These are phyloP conservation scores for Diloba caeruleocephala DNA, from an alignment of 2,888 invertebrate species.

Conservation along the genomic window DNA sequence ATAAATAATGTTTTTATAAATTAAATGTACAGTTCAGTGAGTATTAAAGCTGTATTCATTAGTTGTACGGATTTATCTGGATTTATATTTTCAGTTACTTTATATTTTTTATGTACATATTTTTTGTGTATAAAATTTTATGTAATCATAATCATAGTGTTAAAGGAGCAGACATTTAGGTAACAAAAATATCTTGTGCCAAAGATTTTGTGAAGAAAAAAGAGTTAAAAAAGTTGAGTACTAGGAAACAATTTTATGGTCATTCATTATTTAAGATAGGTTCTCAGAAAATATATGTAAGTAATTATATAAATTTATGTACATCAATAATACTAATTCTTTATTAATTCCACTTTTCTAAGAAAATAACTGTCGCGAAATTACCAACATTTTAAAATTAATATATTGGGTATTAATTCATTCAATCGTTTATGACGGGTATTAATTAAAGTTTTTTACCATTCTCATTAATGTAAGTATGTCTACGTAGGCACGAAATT, in stretches of 20 bases:
- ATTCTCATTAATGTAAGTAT: slow-evolving; percentile 44
- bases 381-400: slow-evolving; percentile 23
- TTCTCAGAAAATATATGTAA: slow-evolving; percentile 8
- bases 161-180: slow-evolving; percentile 29
- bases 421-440: slow-evolving; percentile 52
- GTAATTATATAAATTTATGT: slow-evolving; percentile 11
- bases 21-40: slow-evolving; percentile 16
- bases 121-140: slow-evolving; percentile 45
- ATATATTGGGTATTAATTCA: slow-evolving; percentile 42
- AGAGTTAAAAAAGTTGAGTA: slow-evolving; percentile 32
- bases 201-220: slow-evolving; percentile 57
- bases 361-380: slow-evolving; percentile 6
- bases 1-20: slow-evolving; percentile 15
- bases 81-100: slow-evolving; percentile 32
- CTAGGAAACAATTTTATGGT: slow-evolving; percentile 21
- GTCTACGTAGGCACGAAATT: slow-evolving; percentile 35
- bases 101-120: slow-evolving; percentile 49
- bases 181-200: slow-evolving; percentile 53
- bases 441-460: slow-evolving; percentile 53
- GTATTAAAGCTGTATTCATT: slow-evolving; percentile 15
- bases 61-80: slow-evolving; percentile 27
- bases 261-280: slow-evolving; percentile 32
- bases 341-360: slow-evolving; percentile 11
- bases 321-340: too few relatives aligned
- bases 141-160: slow-evolving; percentile 30